Conservation (phyloP, 2,797 vertebrate genomes). For the Mus caroli region DNA sequence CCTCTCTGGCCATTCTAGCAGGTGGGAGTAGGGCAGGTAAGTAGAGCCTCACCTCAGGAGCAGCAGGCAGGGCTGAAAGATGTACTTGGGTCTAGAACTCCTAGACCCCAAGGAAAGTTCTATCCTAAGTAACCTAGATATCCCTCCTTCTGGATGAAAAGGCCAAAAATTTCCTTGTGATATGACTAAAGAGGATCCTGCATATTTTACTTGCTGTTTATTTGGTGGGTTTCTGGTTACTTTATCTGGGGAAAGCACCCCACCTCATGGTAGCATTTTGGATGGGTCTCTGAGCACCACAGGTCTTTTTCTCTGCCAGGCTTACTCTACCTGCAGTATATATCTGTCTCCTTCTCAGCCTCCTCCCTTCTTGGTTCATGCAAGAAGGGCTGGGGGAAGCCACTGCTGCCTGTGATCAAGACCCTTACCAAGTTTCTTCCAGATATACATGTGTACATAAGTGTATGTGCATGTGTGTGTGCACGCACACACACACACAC, state of each 20-base stretch:
- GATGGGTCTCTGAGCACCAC: background rate
- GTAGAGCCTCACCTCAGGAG: background rate
- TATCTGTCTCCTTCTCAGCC: background rate
- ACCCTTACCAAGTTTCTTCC: background rate
- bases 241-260: constrained; percentile 59
- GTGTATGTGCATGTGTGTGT: too few relatives aligned
- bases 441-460: background rate
- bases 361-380: background rate
- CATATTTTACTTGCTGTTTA: background rate
- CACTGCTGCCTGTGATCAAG: background rate
- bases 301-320: background rate
- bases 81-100: background rate
- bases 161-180: background rate
- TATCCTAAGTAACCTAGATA: background rate
- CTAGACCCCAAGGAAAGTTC: background rate
- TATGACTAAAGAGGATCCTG: too few relatives aligned
- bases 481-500: background rate
- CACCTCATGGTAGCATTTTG: constrained; percentile 62
- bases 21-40: background rate
- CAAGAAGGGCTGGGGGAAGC: background rate
- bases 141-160: background rate
- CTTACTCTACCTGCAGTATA: background rate
- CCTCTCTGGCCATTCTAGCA: background rate
- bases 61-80: background rate
- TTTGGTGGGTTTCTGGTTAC: background rate